These are phyloP conservation scores for Solen grandis DNA, from an alignment of 1,140 invertebrate species.

Conservation along the genomic window DNA sequence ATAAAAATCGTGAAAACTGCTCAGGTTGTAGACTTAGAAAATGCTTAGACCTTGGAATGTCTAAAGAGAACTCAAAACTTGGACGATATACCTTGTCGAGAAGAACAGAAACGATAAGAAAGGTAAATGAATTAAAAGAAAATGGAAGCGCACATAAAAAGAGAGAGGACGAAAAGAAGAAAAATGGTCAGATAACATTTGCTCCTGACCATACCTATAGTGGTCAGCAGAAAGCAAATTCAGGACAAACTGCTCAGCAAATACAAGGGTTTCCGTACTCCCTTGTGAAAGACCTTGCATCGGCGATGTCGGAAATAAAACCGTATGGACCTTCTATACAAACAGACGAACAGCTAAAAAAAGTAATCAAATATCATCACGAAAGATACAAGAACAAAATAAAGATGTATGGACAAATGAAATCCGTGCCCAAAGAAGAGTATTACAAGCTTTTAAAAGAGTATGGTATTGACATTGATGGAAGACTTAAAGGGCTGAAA, in stretches of 20 bases:
- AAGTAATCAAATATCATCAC: constrained; percentile 26
- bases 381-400: constrained; percentile 31
- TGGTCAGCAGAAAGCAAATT: not conserved
- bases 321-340: constrained; percentile 35
- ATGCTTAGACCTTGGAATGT: constrained; percentile 76
- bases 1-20: constrained; percentile 70
- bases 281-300: constrained; percentile 17
- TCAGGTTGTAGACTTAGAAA: constrained; percentile 74
- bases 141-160: not conserved
- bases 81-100: constrained; percentile 63
- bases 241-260: not conserved
- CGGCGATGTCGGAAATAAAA: constrained; percentile 26
- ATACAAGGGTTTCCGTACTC: constrained; percentile 4
- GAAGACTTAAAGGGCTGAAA: constrained; percentile 29
- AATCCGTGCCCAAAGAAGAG: constrained; percentile 44
- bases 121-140: constrained; percentile 49
- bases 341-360: constrained; percentile 13
- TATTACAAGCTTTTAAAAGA: constrained; percentile 44
- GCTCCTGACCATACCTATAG: constrained; percentile 49
- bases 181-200: not conserved
- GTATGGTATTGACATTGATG: constrained; percentile 50
- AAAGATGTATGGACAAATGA: constrained; percentile 28
- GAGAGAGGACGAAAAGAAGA: not conserved
- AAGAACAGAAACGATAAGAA: constrained; percentile 59
- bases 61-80: constrained; percentile 62